phyloP scores from a whole-genome alignment of 2,797 vertebrate genomes.

The Cirrhinus molitorella region DNA sequence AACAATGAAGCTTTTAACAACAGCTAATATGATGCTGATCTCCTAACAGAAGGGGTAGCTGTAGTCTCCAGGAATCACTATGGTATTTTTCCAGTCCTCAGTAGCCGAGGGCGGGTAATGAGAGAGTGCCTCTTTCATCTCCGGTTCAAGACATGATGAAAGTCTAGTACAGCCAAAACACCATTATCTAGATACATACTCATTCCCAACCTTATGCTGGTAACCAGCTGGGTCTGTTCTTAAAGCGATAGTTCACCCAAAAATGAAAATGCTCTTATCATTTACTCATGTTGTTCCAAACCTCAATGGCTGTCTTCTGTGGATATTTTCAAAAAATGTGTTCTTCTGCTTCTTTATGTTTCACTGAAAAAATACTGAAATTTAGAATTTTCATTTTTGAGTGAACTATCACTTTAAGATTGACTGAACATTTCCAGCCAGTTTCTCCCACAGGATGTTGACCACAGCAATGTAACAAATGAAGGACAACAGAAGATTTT shows the following conservation, averaged over 20 bases:
- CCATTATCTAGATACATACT: constrained; percentile 33
- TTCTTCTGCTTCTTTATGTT: background rate
- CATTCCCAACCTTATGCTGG: constrained; percentile 30
- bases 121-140: constrained; percentile 41
- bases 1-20: background rate
- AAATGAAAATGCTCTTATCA: background rate
- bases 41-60: background rate
- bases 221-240: constrained; percentile 31
- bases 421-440: no score
- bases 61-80: constrained; percentile 7
- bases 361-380: background rate
- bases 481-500: constrained; percentile 40
- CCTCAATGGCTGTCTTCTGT: background rate
- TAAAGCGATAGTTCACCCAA: background rate
- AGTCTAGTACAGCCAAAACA: constrained; percentile 34
- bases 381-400: background rate
- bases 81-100: constrained; percentile 29
- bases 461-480: constrained; percentile 31
- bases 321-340: background rate
- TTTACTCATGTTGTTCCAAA: background rate
- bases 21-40: background rate
- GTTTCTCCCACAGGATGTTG: constrained; percentile 9
- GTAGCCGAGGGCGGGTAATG: constrained; percentile 7
- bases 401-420: background rate
- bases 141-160: constrained; percentile 51